Evolutionary conservation across 2,888 invertebrate species (phyloP).

Genomic region (Acanthosepion lycidas): DNA sequence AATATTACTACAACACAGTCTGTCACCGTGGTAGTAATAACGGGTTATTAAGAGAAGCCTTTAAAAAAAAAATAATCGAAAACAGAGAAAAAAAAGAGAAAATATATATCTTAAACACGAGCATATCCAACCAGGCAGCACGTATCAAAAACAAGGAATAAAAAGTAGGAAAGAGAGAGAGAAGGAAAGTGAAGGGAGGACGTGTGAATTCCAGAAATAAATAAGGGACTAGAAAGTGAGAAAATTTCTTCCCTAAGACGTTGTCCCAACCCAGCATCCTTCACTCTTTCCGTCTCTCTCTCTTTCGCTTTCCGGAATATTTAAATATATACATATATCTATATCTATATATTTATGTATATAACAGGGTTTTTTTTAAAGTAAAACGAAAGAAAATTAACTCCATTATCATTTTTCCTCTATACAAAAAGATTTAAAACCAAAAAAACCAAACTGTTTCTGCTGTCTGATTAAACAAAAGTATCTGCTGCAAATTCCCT

Average conservation of each 20-base stretch:
- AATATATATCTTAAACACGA: neutral
- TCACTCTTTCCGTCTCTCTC: slow-evolving; percentile 4
- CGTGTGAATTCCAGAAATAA: neutral
- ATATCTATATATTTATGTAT: no score
- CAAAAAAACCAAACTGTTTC: neutral
- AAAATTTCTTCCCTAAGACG: neutral
- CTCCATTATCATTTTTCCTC: neutral
- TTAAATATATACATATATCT: no score
- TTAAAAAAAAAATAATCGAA: neutral
- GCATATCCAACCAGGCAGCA: neutral
- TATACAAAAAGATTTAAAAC: neutral
- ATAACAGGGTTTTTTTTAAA: neutral
- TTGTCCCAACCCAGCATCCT: neutral
- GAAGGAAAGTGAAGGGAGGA: neutral
- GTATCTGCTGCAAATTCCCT: neutral
- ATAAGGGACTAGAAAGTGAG: neutral
- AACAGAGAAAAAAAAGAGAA: neutral
- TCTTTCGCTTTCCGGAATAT: neutral
- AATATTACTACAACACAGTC: neutral
- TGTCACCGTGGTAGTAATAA: neutral
- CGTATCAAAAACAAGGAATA: neutral
- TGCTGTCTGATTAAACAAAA: neutral
- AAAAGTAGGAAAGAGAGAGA: neutral
- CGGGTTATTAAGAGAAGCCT: neutral
- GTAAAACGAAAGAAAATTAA: neutral